Conservation (phyloP, 2,888 invertebrate genomes). For the Macropis europaea region DNA sequence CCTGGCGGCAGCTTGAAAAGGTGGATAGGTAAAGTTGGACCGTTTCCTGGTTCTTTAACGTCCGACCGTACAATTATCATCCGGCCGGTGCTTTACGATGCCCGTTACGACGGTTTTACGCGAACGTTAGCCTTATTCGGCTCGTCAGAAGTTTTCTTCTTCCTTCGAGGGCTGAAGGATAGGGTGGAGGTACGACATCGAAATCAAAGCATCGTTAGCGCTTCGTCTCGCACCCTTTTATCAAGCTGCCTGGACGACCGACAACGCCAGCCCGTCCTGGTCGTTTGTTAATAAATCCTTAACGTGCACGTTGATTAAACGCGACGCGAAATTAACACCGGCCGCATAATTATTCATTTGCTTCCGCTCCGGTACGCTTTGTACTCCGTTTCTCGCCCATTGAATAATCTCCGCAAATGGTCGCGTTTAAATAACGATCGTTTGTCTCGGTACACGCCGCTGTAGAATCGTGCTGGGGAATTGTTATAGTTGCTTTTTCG, state of each 20-base stretch:
- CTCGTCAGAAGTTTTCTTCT: slow-evolving; percentile 11
- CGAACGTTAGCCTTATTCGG: slow-evolving; percentile 13
- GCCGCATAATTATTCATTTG: neutral
- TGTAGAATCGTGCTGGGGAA: too few relatives aligned
- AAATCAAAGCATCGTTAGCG: slow-evolving; percentile 25
- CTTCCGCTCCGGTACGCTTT: neutral
- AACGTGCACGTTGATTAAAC: neutral
- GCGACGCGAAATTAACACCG: neutral
- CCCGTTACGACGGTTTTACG: slow-evolving; percentile 15
- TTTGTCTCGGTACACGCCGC: slow-evolving; percentile 2
- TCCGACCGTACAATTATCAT: slow-evolving; percentile 16
- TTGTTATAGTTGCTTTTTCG: too few relatives aligned
- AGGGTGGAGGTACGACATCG: slow-evolving; percentile 3
- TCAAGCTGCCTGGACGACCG: neutral
- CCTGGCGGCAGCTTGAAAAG: neutral
- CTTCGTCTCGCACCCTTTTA: neutral
- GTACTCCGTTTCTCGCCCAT: neutral
- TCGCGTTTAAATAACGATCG: neutral
- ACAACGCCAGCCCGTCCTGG: neutral
- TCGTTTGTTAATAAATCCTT: neutral
- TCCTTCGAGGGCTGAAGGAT: too few relatives aligned
- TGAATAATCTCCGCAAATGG: neutral
- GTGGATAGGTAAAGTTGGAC: neutral
- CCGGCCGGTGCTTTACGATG: slow-evolving; percentile 16
- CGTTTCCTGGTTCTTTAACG: neutral